Conservation (phyloP, 2,113 vertebrate species). For the Cyprinodon tularosa region DNA sequence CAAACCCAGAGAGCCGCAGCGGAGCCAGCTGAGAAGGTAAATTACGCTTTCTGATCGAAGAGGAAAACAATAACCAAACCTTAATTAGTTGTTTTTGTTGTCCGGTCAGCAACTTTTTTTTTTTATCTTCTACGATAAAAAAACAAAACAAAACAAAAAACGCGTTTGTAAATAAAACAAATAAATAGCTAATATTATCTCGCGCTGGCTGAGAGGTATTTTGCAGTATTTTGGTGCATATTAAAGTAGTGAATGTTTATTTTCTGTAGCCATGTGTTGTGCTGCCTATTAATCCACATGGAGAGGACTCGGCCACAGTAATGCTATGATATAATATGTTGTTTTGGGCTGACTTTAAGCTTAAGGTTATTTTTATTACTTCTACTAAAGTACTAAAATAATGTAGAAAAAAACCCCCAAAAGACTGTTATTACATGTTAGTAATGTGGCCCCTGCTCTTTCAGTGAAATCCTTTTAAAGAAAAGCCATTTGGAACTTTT, state of each 20-base stretch:
- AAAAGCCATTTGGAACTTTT: background rate
- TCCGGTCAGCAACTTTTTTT: constrained; percentile 30
- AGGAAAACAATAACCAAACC: background rate
- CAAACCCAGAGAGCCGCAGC: constrained; percentile 7
- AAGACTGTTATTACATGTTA: constrained; percentile 1
- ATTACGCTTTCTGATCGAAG: constrained; percentile 21
- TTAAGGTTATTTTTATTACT: no score
- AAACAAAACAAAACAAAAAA: no score
- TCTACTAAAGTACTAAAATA: background rate
- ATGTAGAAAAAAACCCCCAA: background rate
- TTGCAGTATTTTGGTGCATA: background rate
- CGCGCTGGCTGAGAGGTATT: background rate
- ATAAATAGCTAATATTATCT: background rate
- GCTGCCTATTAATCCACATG: background rate
- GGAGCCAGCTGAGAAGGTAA: constrained; percentile 41
- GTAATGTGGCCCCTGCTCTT: background rate
- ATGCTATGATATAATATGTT: background rate
- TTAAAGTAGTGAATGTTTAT: background rate
- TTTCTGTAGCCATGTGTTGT: background rate
- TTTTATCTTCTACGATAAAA: background rate
- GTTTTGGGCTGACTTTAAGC: background rate
- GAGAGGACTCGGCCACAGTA: background rate
- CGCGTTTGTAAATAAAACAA: background rate
- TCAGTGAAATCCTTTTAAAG: background rate
- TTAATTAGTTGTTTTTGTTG: background rate